Evolutionary conservation across 2,113 vertebrate genomes (phyloP).

Genomic region (Labeo catla): DNA sequence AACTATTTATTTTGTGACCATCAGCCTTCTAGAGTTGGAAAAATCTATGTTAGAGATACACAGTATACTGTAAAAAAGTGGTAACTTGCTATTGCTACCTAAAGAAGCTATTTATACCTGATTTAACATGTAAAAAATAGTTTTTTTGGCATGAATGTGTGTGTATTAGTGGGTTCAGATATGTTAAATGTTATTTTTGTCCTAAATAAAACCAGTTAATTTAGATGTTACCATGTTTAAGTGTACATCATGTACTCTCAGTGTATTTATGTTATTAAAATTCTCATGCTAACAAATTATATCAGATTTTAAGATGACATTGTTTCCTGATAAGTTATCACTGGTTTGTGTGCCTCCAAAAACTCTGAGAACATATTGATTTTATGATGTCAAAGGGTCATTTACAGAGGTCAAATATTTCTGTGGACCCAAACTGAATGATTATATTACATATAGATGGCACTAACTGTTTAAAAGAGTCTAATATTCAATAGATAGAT

Average conservation of each 20-base stretch:
- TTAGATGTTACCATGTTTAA: background rate
- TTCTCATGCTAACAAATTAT: background rate
- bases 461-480: background rate
- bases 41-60: background rate
- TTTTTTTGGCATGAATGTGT: too few relatives aligned
- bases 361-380: background rate
- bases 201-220: background rate
- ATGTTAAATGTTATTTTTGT: too few relatives aligned
- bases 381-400: background rate
- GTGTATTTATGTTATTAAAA: background rate
- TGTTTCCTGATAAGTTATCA: background rate
- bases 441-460: background rate
- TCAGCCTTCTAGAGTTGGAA: background rate
- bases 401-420: conserved; percentile 8
- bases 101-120: background rate
- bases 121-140: too few relatives aligned
- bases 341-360: background rate
- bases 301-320: background rate
- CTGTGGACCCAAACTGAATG: background rate
- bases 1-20: background rate
- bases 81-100: background rate
- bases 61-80: background rate
- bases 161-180: background rate
- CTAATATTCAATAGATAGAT: background rate
- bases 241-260: background rate